Conservation (phyloP, 2,797 vertebrate genomes). For the Bovichtus variegatus region DNA sequence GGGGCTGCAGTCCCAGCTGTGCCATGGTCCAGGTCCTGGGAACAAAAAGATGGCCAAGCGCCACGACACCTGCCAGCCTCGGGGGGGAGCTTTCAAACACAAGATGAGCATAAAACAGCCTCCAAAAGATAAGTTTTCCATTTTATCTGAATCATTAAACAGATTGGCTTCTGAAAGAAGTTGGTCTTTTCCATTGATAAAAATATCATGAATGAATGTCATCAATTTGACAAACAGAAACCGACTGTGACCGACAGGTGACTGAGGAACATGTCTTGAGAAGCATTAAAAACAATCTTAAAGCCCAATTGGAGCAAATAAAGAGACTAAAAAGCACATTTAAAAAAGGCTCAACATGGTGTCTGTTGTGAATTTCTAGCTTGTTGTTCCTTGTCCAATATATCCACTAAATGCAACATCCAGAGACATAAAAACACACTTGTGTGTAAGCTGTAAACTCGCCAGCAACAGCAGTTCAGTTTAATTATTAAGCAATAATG, state of each 20-base stretch:
- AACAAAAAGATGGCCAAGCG: slow-evolving; percentile 56
- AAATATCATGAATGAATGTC: background rate
- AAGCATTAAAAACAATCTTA: background rate
- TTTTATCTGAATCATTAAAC: background rate
- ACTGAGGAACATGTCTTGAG: background rate
- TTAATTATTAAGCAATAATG: background rate
- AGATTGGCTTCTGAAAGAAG: background rate
- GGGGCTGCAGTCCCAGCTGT: slow-evolving; percentile 54
- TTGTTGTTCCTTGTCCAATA: background rate
- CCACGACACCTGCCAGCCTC: slow-evolving; percentile 40
- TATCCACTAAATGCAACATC: background rate
- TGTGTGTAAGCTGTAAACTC: background rate
- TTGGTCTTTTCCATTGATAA: background rate
- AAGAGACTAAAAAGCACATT: background rate
- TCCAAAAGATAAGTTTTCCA: slow-evolving; percentile 22
- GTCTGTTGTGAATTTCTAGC: background rate
- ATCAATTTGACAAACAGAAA: background rate
- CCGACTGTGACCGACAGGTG: slow-evolving; percentile 14
- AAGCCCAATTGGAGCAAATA: background rate
- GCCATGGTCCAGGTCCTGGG: slow-evolving; percentile 37
- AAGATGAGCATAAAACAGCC: slow-evolving; percentile 7
- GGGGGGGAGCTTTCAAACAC: slow-evolving; percentile 20
- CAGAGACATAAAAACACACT: background rate
- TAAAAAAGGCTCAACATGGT: background rate
- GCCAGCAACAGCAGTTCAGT: no score